Evolutionary conservation across 1,140 invertebrate species (phyloP), one percentile per base, ranked within the genome.

Genomic region (Zaprionus kolodkinae): DNA sequence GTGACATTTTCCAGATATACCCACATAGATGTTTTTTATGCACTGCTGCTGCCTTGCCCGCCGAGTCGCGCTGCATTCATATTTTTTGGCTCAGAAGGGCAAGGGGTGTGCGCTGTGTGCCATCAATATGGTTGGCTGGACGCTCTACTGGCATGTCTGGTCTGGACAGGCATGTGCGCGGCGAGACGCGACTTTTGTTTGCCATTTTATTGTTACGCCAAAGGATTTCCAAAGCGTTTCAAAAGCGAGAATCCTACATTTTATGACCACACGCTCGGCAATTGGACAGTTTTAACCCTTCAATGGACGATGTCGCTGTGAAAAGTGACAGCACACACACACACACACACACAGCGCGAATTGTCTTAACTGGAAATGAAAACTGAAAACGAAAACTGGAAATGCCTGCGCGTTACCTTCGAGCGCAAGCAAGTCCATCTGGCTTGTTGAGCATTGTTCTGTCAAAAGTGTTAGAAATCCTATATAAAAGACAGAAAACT

Each of bases 201-300:
- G 86, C 81, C 72, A 89, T 89, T 89, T 89, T 89, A 85, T 89
- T 89, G 85, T 76, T 78, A 71, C 78, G 71, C 57, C 69, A 83
- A 78, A 74, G 76, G 81, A 79, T 80, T 88, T 89, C 72, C 82
- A 72, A 65, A 63, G 63, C 78, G 72, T 65, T 73, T 65, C 56
- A 64, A 81, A 78, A 76, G 30, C 63, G 38, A 69, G 87, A 88
- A 90, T 81, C 86, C 85, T 70, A 74, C 72, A 81, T 79, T 89
- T 89, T 89, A 89, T 71, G 86, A 68, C 78, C 68, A n/a, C 40
- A 69, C 59, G 69, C 72, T 76, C 73, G 61, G 81, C 80, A 83
- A 83, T 89, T 88, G 86, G 85, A 76, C 86, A 89, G 86, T 72
- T 45, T 89, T 89, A 89, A 89, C 85, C 85, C 85, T 89, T 89